Evolutionary conservation across 2,797 vertebrate genomes (phyloP).

Genomic region (Gouania willdenowi): DNA sequence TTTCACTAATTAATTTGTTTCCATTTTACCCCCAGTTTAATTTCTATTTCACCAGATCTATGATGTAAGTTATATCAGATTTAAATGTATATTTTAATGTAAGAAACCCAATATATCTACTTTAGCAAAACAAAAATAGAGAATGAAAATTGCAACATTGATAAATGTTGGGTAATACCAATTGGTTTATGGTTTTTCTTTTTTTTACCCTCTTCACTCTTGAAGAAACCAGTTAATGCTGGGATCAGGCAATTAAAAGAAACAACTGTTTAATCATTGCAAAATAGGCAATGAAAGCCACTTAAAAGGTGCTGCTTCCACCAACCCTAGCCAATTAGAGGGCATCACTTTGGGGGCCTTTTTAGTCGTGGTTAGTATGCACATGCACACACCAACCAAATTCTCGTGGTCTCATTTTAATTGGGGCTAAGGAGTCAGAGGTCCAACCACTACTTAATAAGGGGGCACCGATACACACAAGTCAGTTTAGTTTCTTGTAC

Average conservation of each 20-base stretch:
- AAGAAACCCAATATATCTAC: no score
- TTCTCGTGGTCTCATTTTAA: slow-evolving; percentile 58
- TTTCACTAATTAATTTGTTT: no score
- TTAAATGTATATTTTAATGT: no score
- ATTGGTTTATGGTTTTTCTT: no score
- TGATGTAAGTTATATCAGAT: no score
- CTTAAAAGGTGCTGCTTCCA: slow-evolving; percentile 66
- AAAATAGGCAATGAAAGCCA: slow-evolving; percentile 63
- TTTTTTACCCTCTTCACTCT: no score
- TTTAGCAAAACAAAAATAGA: no score
- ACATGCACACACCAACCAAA: no score
- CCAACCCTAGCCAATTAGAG: slow-evolving; percentile 66
- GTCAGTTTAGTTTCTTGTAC: slow-evolving; percentile 2
- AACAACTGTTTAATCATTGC: slow-evolving; percentile 59
- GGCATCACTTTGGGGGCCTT: slow-evolving; percentile 57
- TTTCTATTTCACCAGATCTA: no score
- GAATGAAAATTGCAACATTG: no score
- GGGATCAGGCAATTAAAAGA: slow-evolving; percentile 61
- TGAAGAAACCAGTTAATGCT: slow-evolving; percentile 38
- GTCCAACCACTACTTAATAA: slow-evolving; percentile 52
- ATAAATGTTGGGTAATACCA: no score
- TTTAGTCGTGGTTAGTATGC: slow-evolving; percentile 67
- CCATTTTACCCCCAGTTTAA: no score
- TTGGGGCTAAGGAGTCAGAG: slow-evolving; percentile 47
- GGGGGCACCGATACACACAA: slow-evolving; percentile 3